phyloP scores from a whole-genome alignment of 2,888 invertebrate genomes.

The Nomada lathburiana region DNA sequence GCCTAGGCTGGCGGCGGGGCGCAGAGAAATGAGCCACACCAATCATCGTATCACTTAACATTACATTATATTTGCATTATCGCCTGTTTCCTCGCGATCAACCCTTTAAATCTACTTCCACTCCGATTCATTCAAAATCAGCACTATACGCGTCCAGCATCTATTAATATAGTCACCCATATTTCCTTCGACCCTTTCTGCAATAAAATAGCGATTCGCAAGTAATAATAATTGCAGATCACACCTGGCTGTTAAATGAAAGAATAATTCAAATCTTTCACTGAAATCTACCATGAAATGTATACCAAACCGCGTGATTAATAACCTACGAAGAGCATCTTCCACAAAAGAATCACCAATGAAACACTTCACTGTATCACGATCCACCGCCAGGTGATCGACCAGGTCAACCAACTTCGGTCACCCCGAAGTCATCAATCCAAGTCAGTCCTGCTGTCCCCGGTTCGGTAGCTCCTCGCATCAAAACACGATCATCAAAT shows the following conservation, averaged over 20 bases:
- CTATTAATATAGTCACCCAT: too few relatives aligned
- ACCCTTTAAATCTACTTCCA: background rate
- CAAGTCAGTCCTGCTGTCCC: background rate
- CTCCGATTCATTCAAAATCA: background rate
- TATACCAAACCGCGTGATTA: too few relatives aligned
- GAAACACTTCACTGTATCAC: background rate
- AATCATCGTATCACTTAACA: constrained; percentile 24
- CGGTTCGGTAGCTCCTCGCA: constrained; percentile 6
- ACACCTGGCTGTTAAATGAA: too few relatives aligned
- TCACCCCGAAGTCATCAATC: background rate
- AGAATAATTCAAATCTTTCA: too few relatives aligned
- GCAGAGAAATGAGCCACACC: constrained; percentile 19
- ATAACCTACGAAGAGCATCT: too few relatives aligned
- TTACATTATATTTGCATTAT: background rate
- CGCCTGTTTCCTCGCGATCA: background rate
- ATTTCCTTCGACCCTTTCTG: too few relatives aligned
- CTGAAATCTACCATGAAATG: too few relatives aligned
- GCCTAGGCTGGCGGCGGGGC: background rate
- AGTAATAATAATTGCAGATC: too few relatives aligned
- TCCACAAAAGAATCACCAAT: background rate
- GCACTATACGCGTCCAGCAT: too few relatives aligned
- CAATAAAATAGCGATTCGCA: too few relatives aligned
- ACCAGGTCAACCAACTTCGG: background rate
- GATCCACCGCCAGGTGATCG: background rate
- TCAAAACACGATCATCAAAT: constrained; percentile 16